A percentile compares a stretch with the other conserved stretches of the same genome.
phyloP scores from a whole-genome alignment of 1,140 invertebrate species.

The Sogatella furcifera region DNA sequence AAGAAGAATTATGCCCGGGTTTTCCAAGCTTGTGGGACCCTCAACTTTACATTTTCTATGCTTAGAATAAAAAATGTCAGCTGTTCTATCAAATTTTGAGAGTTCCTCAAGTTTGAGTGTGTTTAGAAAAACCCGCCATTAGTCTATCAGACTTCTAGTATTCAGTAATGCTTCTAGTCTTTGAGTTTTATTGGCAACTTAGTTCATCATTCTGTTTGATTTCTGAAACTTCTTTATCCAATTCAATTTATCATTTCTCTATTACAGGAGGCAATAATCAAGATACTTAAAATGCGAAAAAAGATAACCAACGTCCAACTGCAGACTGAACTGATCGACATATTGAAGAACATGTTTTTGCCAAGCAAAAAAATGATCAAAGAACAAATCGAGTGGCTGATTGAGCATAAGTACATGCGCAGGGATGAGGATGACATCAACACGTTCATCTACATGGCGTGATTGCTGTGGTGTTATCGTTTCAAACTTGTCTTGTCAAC shows the following conservation, averaged over 20 bases:
- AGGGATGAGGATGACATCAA: constrained; percentile 96
- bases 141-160: too few species aligned
- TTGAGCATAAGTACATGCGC: constrained; percentile 96
- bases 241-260: constrained; percentile 11
- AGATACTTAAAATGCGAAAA: constrained; percentile 97
- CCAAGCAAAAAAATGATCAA: constrained; percentile 99
- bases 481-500: not conserved
- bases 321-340: constrained; percentile 94
- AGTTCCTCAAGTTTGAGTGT: too few species aligned
- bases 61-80: too few species aligned
- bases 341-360: constrained; percentile 98
- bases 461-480: constrained; percentile 27
- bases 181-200: too few species aligned
- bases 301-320: constrained; percentile 85
- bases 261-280: constrained; percentile 93
- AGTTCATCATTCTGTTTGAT: too few species aligned
- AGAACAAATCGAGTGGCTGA: constrained; percentile 98
- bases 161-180: too few species aligned
- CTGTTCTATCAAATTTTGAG: too few species aligned
- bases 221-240: too few species aligned
- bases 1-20: too few species aligned
- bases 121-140: too few species aligned
- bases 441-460: constrained; percentile 96
- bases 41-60: too few species aligned
- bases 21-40: too few species aligned